Conservation (phyloP, 2,797 vertebrate species). For the Silurus lanzhouensis region DNA sequence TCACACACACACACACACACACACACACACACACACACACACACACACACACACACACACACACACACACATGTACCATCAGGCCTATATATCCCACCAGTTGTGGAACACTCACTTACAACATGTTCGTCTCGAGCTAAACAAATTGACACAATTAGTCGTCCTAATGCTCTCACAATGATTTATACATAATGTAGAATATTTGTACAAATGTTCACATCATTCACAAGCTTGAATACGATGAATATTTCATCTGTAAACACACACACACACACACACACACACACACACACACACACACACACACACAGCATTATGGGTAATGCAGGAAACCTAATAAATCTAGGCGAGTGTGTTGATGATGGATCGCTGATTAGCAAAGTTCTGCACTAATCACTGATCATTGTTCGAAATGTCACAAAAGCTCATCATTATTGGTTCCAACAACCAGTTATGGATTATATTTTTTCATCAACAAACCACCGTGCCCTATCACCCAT, state of each 20-base stretch:
- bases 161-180: neutral
- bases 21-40: neutral
- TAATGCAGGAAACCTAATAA: neutral
- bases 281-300: no score
- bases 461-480: neutral
- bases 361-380: neutral
- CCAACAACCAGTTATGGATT: neutral
- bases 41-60: neutral
- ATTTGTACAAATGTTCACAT: neutral
- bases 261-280: neutral
- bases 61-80: neutral
- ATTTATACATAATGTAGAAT: neutral
- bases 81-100: neutral
- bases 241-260: slow-evolving; percentile 1
- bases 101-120: neutral
- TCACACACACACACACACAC: neutral
- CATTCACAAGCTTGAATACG: no score
- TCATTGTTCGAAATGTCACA: neutral
- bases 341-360: neutral
- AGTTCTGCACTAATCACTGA: no score
- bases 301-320: neutral
- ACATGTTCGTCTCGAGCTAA: neutral
- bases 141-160: neutral
- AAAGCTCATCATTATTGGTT: neutral
- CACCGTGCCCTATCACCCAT: neutral